These are phyloP conservation scores for Strigamia crassipes DNA, from an alignment of 2,888 invertebrate genomes.

Conservation along the genomic window DNA sequence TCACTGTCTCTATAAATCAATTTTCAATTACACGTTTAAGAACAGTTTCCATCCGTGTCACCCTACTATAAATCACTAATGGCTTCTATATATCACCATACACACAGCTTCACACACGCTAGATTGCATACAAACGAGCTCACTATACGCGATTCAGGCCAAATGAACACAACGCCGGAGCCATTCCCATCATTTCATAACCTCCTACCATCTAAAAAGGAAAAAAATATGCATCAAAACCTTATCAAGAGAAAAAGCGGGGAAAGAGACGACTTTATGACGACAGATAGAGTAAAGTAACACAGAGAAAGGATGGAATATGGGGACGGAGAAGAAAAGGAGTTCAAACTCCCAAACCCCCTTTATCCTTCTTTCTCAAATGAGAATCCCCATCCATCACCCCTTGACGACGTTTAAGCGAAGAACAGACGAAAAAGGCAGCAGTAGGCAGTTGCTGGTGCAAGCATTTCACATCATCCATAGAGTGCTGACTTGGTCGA, in stretches of 20 bases:
- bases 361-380: slow-evolving; percentile 21
- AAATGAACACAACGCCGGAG: slow-evolving; percentile 27
- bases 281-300: slow-evolving; percentile 21
- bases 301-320: slow-evolving; percentile 16
- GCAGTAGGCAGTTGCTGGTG: slow-evolving; percentile 21
- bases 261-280: slow-evolving; percentile 21
- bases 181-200: slow-evolving; percentile 41
- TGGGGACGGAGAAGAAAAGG: slow-evolving; percentile 11
- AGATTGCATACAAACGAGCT: slow-evolving; percentile 46
- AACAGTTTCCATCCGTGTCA: slow-evolving; percentile 45
- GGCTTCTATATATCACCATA: slow-evolving; percentile 45
- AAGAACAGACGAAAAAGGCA: slow-evolving; percentile 16
- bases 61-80: slow-evolving; percentile 47
- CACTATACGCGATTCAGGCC: background rate
- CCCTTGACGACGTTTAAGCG: slow-evolving; percentile 21
- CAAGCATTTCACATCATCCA: slow-evolving; percentile 21
- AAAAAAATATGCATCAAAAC: slow-evolving; percentile 30
- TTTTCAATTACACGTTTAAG: slow-evolving; percentile 48
- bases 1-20: slow-evolving; percentile 48
- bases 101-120: slow-evolving; percentile 2
- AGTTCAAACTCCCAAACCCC: slow-evolving; percentile 15
- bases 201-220: slow-evolving; percentile 20
- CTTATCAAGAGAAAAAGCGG: slow-evolving; percentile 15
- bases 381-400: slow-evolving; percentile 21
- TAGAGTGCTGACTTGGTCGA: slow-evolving; percentile 21